Evolutionary conservation across 2,888 invertebrate species (phyloP), one percentile per base, ranked within the genome.

Genomic region (Augochlorella aurata): DNA sequence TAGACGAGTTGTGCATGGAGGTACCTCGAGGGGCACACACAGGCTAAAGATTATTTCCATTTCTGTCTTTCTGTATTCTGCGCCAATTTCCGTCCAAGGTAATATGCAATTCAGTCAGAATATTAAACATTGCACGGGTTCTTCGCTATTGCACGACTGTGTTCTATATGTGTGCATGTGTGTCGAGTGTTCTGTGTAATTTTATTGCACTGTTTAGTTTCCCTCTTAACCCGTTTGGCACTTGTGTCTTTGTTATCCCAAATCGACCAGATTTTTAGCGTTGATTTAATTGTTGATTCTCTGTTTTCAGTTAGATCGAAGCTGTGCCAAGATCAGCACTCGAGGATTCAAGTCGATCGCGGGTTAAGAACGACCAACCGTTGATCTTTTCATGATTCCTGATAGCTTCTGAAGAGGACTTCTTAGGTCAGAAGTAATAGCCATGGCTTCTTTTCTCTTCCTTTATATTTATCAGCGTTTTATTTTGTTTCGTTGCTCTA

Each of bases 1-100:
- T 90, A 90, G 89, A 91, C 90, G 89, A 89, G 89, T 90, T 91
- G 90, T 91, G 92, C 92, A 90, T 89, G 90, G 90, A 91, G 90
- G 88, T 90, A 88, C 87, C 87, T 79, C 79, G 78, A 87, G 18
- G 78, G 82, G 80, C 73, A 81, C 76, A 81, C 76, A 69, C 70
- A 83, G 79, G 75, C 73, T 81, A 71, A 75, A 70, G 12, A 24
- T 65, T 29, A 61, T 66, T 21, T 24, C 21, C 38, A 14, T 44
- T 14, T 47, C n/a, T 44, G n/a, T n/a, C 44, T 44, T n/a, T 2
- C 44, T 18, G n/a, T 12, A 65, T n/a, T 65, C 65, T 44, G 38
- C 65, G 65, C 65, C 65, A 44, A 29, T 44, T 65, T n/a, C n/a
- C 44, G 10, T 65, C 44, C 8, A 44, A 44, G 65, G 44, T 38